Evolutionary conservation across 1,140 invertebrate genomes (phyloP).

Genomic region (Amyelois transitella): DNA sequence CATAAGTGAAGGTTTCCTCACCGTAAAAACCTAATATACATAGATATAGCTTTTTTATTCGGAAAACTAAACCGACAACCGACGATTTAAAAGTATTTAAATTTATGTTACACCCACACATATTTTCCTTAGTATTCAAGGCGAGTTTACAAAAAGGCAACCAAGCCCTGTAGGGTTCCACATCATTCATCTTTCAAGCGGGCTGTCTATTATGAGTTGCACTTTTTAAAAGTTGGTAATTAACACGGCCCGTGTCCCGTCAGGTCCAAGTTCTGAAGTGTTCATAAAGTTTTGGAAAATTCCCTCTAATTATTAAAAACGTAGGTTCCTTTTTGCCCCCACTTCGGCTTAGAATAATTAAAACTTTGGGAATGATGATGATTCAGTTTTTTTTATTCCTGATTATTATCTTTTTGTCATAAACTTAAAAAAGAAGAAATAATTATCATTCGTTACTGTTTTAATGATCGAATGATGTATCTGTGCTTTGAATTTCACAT

Average conservation of each 20-base stretch:
- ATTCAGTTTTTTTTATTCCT: too few relatives aligned
- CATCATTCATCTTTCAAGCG: conserved; percentile 70
- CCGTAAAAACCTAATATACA: too few relatives aligned
- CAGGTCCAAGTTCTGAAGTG: conserved; percentile 62
- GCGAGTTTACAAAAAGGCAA: neutral
- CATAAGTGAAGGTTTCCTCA: too few relatives aligned
- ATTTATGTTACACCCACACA: too few relatives aligned
- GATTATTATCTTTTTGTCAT: too few relatives aligned
- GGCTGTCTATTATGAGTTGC: conserved; percentile 71
- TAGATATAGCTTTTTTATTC: too few relatives aligned
- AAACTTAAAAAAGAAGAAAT: neutral
- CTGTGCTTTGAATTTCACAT: too few relatives aligned
- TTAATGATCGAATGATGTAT: too few relatives aligned
- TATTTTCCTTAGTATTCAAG: too few relatives aligned
- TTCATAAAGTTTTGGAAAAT: conserved; percentile 58
- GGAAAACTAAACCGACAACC: too few relatives aligned
- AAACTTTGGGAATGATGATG: too few relatives aligned
- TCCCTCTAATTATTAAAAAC: conserved; percentile 20
- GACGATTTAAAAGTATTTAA: too few relatives aligned
- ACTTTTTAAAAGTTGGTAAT: conserved; percentile 73
- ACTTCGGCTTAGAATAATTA: neutral
- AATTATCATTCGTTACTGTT: neutral
- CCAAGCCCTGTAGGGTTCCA: conserved; percentile 50
- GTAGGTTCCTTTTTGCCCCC: neutral
- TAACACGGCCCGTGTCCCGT: conserved; percentile 57